A percentile compares a stretch with the other conserved stretches of the same genome.
Evolutionary conservation across 2,888 invertebrate genomes (phyloP).

Genomic region (Creontiades dilutus): DNA sequence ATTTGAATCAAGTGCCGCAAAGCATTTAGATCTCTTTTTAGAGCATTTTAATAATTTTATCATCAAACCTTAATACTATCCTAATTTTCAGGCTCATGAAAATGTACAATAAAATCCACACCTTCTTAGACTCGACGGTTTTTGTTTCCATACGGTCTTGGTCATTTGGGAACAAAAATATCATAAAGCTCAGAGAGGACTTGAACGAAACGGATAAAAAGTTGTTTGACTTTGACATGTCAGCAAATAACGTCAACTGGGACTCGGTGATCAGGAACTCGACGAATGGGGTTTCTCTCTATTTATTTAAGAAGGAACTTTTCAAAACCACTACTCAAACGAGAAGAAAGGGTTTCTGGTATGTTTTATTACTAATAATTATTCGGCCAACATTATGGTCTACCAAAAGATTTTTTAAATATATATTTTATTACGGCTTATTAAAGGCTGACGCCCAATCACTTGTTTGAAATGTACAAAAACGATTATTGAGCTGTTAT

Average conservation of each 20-base stretch:
- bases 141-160: constrained; percentile 90
- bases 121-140: constrained; percentile 85
- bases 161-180: constrained; percentile 84
- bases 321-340: constrained; percentile 85
- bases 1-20: no score
- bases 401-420: neutral
- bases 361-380: constrained; percentile 73
- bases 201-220: constrained; percentile 82
- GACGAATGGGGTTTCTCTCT: constrained; percentile 86
- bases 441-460: no score
- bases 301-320: constrained; percentile 88
- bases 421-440: neutral
- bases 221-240: constrained; percentile 86
- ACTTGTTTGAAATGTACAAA: no score
- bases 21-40: neutral
- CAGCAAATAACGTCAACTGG: constrained; percentile 84
- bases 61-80: no score
- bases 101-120: constrained; percentile 87
- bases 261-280: constrained; percentile 85
- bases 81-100: constrained; percentile 83
- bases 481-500: no score
- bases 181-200: constrained; percentile 82
- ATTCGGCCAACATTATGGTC: neutral
- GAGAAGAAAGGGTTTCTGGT: constrained; percentile 82
- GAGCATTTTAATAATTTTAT: no score